Percentiles rank a stretch among this genome's conserved stretches.
These are phyloP conservation scores for Thaleichthys pacificus DNA, from an alignment of 2,797 vertebrate species.

Conservation along the genomic window DNA sequence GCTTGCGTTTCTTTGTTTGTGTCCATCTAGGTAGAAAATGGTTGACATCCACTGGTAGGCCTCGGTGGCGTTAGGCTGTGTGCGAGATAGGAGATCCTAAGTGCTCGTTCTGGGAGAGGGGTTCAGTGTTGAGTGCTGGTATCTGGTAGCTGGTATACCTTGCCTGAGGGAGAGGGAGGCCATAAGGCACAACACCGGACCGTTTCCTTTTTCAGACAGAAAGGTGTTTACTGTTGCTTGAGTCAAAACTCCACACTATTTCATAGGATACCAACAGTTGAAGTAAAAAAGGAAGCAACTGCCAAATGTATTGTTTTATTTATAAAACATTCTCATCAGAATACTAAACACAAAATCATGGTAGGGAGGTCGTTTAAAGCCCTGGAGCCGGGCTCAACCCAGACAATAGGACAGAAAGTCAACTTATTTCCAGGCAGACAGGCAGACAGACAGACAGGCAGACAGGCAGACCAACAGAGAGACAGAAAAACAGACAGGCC, in stretches of 20 bases:
- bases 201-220: not conserved
- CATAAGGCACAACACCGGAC: too few relatives aligned
- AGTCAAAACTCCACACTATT: too few relatives aligned
- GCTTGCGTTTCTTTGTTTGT: slow-evolving; percentile 71
- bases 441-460: slow-evolving; percentile 20
- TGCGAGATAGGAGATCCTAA: slow-evolving; percentile 60
- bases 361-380: too few relatives aligned
- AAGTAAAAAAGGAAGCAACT: too few relatives aligned
- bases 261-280: too few relatives aligned
- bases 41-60: slow-evolving; percentile 44
- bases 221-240: slow-evolving; percentile 8
- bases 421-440: not conserved
- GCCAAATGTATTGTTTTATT: too few relatives aligned
- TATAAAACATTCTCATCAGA: too few relatives aligned
- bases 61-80: slow-evolving; percentile 44
- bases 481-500: slow-evolving; percentile 32
- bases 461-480: not conserved
- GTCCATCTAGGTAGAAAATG: slow-evolving; percentile 73
- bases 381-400: not conserved
- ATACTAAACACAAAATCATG: too few relatives aligned
- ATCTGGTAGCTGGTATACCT: slow-evolving; percentile 18
- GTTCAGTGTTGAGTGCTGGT: slow-evolving; percentile 29
- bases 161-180: slow-evolving; percentile 22
- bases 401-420: not conserved
- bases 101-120: slow-evolving; percentile 37